phyloP scores from a whole-genome alignment of 2,888 invertebrate species.

The Papilio demoleus region DNA sequence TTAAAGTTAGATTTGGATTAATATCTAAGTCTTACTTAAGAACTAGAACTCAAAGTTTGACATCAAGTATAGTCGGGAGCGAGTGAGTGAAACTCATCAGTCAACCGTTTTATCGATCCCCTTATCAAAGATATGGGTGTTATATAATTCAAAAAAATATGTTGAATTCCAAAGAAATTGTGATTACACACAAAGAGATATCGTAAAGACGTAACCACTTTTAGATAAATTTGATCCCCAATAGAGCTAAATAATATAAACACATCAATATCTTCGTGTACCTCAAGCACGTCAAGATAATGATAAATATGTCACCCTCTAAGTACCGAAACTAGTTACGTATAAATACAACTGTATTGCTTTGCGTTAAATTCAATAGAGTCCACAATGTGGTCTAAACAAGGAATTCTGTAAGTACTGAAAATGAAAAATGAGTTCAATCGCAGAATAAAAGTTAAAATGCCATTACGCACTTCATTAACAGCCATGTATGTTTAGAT shows the following conservation, averaged over 20 bases:
- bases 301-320: background rate
- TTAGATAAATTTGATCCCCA: slow-evolving; percentile 5
- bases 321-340: background rate
- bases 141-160: background rate
- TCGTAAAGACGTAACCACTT: background rate
- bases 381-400: slow-evolving; percentile 7
- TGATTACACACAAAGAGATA: background rate
- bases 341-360: slow-evolving; percentile 1
- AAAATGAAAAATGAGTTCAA: background rate
- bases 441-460: background rate
- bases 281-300: slow-evolving; percentile 1
- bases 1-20: too few relatives aligned
- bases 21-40: too few relatives aligned
- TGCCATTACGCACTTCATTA: background rate
- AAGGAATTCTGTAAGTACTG: background rate
- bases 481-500: background rate
- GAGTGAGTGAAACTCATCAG: too few relatives aligned
- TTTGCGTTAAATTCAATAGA: background rate
- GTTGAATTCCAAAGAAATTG: too few relatives aligned
- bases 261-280: background rate
- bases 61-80: too few relatives aligned
- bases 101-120: background rate
- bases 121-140: background rate
- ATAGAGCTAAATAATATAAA: background rate
- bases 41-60: too few relatives aligned